A percentile compares a stretch with the other conserved stretches of the same genome.
Evolutionary conservation across 2,797 vertebrate species (phyloP).

Genomic region (Varecia variegata): DNA sequence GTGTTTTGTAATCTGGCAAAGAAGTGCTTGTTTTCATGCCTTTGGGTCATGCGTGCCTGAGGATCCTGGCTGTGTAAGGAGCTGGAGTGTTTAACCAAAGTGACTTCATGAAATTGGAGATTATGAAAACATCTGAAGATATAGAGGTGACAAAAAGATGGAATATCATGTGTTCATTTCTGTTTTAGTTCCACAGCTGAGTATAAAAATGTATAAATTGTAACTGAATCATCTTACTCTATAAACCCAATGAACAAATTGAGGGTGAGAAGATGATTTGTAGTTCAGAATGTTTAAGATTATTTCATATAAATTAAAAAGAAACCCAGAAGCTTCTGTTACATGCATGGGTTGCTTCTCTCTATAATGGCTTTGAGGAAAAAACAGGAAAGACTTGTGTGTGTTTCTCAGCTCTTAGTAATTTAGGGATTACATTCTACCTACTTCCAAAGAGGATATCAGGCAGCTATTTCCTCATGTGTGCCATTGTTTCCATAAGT

Average conservation of each 20-base stretch:
- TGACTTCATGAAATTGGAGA: background rate
- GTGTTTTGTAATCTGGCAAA: background rate
- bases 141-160: background rate
- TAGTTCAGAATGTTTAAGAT: background rate
- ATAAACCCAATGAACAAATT: background rate
- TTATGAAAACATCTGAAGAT: conserved; percentile 8
- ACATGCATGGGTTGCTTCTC: background rate
- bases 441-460: background rate
- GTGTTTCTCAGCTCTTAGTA: background rate
- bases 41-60: background rate
- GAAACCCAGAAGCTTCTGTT: background rate
- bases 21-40: background rate
- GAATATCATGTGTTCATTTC: background rate
- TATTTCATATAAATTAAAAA: background rate
- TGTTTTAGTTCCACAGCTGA: background rate
- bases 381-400: background rate
- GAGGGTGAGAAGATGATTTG: background rate
- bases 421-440: background rate
- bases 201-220: background rate
- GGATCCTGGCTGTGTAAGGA: background rate
- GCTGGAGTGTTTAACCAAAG: background rate
- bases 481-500: background rate
- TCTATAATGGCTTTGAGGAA: background rate
- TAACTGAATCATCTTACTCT: background rate
- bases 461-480: background rate